Evolutionary conservation across 2,113 vertebrate genomes (phyloP).

Genomic region (Mesembrinibis cayennensis): DNA sequence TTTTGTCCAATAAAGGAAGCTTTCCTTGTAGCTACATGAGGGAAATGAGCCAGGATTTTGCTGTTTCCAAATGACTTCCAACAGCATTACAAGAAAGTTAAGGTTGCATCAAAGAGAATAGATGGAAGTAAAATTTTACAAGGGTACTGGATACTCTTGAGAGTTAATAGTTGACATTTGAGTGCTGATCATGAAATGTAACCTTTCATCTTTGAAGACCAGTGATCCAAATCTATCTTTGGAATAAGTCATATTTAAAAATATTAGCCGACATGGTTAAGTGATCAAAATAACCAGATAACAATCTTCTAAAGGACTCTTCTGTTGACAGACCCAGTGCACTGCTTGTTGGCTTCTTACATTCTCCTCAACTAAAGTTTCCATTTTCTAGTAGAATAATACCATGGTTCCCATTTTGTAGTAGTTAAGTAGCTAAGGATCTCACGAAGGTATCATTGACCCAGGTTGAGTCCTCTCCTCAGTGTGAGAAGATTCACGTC

Average conservation of each 20-base stretch:
- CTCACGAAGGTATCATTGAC: neutral
- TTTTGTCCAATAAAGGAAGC: neutral
- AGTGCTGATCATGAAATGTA: neutral
- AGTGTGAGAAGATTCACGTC: neutral
- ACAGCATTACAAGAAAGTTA: neutral
- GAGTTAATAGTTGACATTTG: slow-evolving; percentile 4
- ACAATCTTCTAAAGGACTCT: neutral
- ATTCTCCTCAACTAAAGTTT: neutral
- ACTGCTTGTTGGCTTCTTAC: neutral
- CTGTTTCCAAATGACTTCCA: neutral
- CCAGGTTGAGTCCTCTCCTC: neutral
- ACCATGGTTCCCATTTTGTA: neutral
- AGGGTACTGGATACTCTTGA: neutral
- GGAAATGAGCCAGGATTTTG: neutral
- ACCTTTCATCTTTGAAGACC: neutral
- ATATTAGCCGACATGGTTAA: neutral
- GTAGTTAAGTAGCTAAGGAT: neutral
- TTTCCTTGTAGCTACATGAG: neutral
- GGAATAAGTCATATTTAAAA: neutral
- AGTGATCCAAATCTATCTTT: neutral
- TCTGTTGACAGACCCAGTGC: neutral
- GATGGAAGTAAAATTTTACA: neutral
- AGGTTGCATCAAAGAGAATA: neutral
- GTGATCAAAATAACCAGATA: neutral
- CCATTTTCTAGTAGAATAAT: neutral